Percentiles rank a stretch among this genome's conserved stretches.
Evolutionary conservation across 1,140 invertebrate genomes (phyloP).

Genomic region (Trinorchestia longiramus): DNA sequence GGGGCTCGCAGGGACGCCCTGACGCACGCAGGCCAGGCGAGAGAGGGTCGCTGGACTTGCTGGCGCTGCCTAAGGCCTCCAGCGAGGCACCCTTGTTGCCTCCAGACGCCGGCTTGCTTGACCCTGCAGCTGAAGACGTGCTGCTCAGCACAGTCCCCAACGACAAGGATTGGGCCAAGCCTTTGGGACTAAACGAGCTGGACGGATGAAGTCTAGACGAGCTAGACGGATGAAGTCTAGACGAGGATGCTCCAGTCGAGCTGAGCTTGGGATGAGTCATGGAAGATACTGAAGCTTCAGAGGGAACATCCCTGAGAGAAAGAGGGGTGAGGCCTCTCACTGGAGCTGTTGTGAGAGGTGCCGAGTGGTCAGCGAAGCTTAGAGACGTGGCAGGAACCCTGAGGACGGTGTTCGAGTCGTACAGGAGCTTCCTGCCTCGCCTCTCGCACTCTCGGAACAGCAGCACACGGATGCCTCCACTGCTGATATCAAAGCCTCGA

Average conservation of each 20-base stretch:
- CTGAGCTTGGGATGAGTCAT: neutral
- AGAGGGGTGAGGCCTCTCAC: neutral
- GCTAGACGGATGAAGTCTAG: neutral
- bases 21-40: neutral
- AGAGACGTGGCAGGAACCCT: conserved; percentile 71
- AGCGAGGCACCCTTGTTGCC: neutral
- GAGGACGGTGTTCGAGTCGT: conserved; percentile 83
- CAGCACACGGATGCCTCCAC: conserved; percentile 75
- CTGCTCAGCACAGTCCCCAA: neutral
- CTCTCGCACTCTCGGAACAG: conserved; percentile 88
- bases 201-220: neutral
- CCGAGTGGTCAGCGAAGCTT: neutral
- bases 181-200: neutral
- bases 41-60: conserved; percentile 4
- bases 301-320: neutral
- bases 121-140: neutral
- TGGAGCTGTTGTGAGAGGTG: conserved; percentile 17
- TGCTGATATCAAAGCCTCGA: conserved; percentile 4
- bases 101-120: neutral
- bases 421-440: conserved; percentile 82
- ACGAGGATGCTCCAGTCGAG: neutral
- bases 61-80: neutral
- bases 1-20: neutral
- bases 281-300: neutral
- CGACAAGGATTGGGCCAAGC: neutral